Percentiles rank a stretch among this genome's conserved stretches.
Evolutionary conservation across 2,797 vertebrate species (phyloP).

Genomic region (Limosa lapponica): DNA sequence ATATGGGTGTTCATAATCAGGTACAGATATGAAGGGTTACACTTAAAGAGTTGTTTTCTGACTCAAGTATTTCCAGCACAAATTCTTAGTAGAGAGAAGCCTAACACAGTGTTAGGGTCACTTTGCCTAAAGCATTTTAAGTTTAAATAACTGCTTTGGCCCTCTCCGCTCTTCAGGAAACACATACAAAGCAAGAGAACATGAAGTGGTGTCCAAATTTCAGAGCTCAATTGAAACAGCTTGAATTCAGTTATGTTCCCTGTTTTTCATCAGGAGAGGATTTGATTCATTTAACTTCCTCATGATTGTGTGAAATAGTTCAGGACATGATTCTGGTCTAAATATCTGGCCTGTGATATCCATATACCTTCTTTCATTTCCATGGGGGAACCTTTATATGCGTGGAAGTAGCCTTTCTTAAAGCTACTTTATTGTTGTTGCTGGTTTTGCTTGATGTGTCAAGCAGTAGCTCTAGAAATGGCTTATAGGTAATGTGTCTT

Average conservation of each 20-base stretch:
- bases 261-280: neutral
- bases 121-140: neutral
- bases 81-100: neutral
- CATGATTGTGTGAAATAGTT: neutral
- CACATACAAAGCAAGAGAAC: neutral
- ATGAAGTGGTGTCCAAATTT: neutral
- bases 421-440: neutral
- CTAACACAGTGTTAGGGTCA: fast-evolving
- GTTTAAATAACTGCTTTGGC: neutral
- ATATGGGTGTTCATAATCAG: neutral
- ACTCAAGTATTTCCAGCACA: neutral
- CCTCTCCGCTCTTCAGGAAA: neutral
- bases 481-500: fast-evolving
- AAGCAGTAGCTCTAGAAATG: neutral
- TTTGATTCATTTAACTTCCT: neutral
- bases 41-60: neutral
- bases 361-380: neutral
- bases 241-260: neutral
- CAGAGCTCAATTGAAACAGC: neutral
- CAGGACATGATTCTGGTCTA: neutral
- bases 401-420: neutral
- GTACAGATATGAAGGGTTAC: neutral
- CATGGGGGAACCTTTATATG: fast-evolving
- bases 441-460: neutral
- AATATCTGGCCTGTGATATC: neutral